These are phyloP conservation scores for Nephrotoma flavescens DNA, from an alignment of 2,888 invertebrate species.

Conservation along the genomic window DNA sequence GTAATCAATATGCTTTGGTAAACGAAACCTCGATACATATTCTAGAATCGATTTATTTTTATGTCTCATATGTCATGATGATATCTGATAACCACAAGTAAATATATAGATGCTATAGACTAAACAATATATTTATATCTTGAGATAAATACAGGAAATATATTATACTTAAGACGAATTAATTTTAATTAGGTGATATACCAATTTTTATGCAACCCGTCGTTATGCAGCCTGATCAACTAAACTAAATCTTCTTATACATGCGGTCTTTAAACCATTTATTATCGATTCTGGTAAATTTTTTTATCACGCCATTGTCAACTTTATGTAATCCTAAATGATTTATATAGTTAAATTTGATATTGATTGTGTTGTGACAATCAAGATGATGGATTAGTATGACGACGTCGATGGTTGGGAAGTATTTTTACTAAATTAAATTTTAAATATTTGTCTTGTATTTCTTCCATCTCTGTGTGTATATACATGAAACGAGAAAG, in stretches of 20 bases:
- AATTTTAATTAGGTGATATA: neutral
- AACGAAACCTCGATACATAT: neutral
- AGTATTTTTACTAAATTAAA: neutral
- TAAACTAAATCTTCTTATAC: neutral
- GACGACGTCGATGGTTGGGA: neutral
- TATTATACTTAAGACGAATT: neutral
- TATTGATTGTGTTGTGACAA: neutral
- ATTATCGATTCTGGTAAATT: neutral
- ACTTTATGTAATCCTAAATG: neutral
- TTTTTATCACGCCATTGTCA: neutral
- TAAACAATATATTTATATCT: neutral
- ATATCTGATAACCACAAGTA: neutral
- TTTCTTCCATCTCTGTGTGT: neutral
- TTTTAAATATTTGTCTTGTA: neutral
- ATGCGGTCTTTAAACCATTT: neutral
- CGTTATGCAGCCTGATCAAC: neutral
- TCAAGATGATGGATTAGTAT: neutral
- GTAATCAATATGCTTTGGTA: neutral
- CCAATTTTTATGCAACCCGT: neutral
- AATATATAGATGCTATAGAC: neutral
- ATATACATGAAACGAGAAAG: neutral
- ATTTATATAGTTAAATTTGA: neutral
- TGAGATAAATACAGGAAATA: neutral
- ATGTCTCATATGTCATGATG: neutral
- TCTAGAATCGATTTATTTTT: neutral